Conservation (phyloP, 2,797 vertebrate genomes). For the Channa striata region DNA sequence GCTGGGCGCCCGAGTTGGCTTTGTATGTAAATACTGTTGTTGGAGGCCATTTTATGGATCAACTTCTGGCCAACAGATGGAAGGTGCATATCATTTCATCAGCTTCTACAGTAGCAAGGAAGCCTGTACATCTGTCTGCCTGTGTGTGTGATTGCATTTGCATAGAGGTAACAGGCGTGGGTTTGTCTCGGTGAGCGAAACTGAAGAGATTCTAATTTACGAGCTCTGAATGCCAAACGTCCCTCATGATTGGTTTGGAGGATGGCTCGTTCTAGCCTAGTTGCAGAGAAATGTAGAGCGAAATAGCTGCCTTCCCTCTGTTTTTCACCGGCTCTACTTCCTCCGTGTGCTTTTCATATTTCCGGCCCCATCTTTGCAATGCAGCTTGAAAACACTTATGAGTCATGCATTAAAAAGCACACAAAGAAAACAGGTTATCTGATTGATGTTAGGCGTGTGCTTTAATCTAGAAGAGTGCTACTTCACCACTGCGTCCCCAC, state of each 20-base stretch:
- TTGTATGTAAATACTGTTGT: slow-evolving; percentile 48
- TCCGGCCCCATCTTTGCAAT: slow-evolving; percentile 29
- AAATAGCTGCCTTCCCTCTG: slow-evolving; percentile 45
- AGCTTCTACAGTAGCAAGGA: slow-evolving; percentile 64
- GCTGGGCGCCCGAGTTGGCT: slow-evolving; percentile 13
- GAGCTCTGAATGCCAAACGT: slow-evolving; percentile 69
- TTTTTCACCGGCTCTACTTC: slow-evolving; percentile 34
- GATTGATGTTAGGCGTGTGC: slow-evolving; percentile 76
- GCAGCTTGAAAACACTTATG: slow-evolving; percentile 44
- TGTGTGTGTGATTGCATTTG: slow-evolving; percentile 69
- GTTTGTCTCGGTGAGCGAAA: slow-evolving; percentile 55
- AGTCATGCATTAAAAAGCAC: slow-evolving; percentile 32
- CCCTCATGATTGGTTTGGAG: slow-evolving; percentile 68
- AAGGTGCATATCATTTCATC: slow-evolving; percentile 66
- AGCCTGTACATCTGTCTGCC: slow-evolving; percentile 62
- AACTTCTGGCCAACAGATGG: slow-evolving; percentile 71
- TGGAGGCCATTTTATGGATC: slow-evolving; percentile 62
- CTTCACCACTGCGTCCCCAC: slow-evolving; percentile 60
- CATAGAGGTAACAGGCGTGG: slow-evolving; percentile 53
- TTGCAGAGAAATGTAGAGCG: slow-evolving; percentile 41
- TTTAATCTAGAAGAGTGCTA: slow-evolving; percentile 82
- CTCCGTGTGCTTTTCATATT: slow-evolving; percentile 34
- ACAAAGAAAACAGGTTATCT: slow-evolving; percentile 60
- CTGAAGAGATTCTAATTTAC: slow-evolving; percentile 50
- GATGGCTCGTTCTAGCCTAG: slow-evolving; percentile 55